Percentiles rank a stretch among this genome's conserved stretches.
Conservation (phyloP, 2,113 vertebrate genomes). For the Saccopteryx leptura region DNA sequence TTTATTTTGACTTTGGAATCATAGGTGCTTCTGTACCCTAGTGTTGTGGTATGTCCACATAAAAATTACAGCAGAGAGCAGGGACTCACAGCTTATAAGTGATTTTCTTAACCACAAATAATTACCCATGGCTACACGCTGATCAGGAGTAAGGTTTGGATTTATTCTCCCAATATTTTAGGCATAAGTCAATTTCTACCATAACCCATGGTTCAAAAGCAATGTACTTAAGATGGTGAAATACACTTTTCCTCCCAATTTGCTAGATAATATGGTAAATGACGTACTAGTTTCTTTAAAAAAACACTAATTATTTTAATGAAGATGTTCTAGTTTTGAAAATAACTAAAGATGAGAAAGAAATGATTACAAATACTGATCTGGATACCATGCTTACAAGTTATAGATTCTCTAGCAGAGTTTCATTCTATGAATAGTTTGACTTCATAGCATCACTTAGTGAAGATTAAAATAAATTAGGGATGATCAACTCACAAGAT, state of each 20-base stretch:
- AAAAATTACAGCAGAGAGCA: not conserved
- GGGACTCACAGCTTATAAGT: not conserved
- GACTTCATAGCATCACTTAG: not conserved
- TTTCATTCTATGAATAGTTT: not conserved
- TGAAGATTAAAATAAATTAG: not conserved
- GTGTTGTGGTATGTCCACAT: not conserved
- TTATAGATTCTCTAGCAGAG: conserved; percentile 7
- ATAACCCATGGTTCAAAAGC: not conserved
- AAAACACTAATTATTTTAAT: conserved; percentile 33
- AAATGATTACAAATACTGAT: not conserved
- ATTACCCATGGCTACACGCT: not conserved
- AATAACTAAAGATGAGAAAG: conserved; percentile 29
- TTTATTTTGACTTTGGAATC: not conserved
- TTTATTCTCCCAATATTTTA: conserved; percentile 1
- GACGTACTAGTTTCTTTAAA: not conserved
- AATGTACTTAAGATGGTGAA: not conserved
- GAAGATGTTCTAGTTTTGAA: conserved; percentile 29
- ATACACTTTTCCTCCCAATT: not conserved
- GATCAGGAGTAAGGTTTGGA: not conserved
- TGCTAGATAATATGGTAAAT: not conserved
- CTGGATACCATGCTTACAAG: not conserved
- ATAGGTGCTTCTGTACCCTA: not conserved
- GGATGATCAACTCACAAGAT: not conserved
- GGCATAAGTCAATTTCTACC: not conserved
- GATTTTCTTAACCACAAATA: not conserved